A percentile compares a stretch with the other conserved stretches of the same genome.
phyloP scores from a whole-genome alignment of 2,888 invertebrate species.

The Cosmia trapezina region DNA sequence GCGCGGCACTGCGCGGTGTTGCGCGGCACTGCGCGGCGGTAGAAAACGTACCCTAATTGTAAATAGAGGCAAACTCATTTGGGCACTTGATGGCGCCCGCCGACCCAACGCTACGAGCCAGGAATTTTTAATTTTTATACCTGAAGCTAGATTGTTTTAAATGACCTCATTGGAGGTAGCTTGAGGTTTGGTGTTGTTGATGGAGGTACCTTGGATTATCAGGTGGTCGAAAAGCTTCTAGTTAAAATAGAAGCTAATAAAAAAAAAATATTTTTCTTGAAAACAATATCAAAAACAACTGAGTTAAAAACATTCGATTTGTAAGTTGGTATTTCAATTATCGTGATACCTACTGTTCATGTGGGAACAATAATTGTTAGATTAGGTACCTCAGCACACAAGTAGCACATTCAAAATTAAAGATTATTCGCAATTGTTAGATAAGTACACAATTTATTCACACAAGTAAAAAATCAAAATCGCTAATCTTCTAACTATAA shows the following conservation, averaged over 20 bases:
- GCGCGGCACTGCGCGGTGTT: conserved; percentile 9
- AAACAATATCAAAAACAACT: background rate
- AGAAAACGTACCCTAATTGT: conserved; percentile 74
- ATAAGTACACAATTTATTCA: background rate
- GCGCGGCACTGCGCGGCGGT: conserved; percentile 28
- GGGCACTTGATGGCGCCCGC: conserved; percentile 75
- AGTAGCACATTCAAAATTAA: background rate
- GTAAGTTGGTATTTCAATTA: background rate
- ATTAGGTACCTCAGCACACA: background rate
- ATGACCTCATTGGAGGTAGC: conserved; percentile 45
- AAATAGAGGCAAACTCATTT: conserved; percentile 82
- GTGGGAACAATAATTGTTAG: background rate
- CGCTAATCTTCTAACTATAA: conserved; percentile 23
- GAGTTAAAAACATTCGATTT: background rate
- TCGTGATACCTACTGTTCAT: background rate
- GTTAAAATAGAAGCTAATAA: too few relatives aligned
- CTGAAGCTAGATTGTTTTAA: conserved; percentile 63
- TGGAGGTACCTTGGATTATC: background rate
- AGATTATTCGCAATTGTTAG: background rate
- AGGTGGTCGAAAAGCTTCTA: background rate
- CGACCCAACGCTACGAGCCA: conserved; percentile 66
- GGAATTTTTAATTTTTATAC: conserved; percentile 80
- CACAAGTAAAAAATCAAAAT: conserved; percentile 7
- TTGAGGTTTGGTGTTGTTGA: conserved; percentile 6
- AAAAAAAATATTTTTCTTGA: background rate